Evolutionary conservation across 2,888 invertebrate genomes (phyloP).

Genomic region (Thymelicus sylvestris): DNA sequence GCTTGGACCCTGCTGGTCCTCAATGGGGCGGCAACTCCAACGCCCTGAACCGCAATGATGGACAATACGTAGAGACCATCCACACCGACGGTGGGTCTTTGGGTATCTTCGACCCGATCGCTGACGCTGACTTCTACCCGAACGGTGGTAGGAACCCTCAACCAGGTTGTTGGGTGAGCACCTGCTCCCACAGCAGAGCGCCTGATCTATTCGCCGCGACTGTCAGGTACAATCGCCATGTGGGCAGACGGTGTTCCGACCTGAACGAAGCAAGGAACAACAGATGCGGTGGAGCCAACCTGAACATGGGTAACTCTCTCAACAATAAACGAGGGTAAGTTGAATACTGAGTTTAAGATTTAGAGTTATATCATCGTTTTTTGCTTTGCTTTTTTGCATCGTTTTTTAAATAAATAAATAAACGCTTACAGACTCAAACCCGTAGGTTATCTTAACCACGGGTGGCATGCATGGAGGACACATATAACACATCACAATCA

Average conservation of each 20-base stretch:
- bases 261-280: conserved; percentile 11
- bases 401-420: too few relatives aligned
- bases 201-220: conserved; percentile 46
- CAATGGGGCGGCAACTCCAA: conserved; percentile 50
- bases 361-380: too few relatives aligned
- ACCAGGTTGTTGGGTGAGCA: conserved; percentile 47
- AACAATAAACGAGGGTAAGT: conserved; percentile 25
- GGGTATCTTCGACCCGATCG: conserved; percentile 52
- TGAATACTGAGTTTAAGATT: too few relatives aligned
- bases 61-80: conserved; percentile 53
- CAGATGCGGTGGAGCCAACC: conserved; percentile 12
- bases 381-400: too few relatives aligned
- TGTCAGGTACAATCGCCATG: conserved; percentile 37
- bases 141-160: conserved; percentile 51
- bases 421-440: too few relatives aligned
- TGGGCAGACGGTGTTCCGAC: conserved; percentile 18
- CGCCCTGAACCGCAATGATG: conserved; percentile 50
- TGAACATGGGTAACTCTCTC: conserved; percentile 16
- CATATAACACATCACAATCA: too few relatives aligned
- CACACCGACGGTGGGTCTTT: conserved; percentile 54
- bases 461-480: too few relatives aligned
- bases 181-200: conserved; percentile 40
- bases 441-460: too few relatives aligned
- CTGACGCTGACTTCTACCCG: conserved; percentile 55
- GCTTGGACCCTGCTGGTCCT: conserved; percentile 62